Conservation (phyloP, 2,113 vertebrate genomes). For the Dipodomys merriami region DNA sequence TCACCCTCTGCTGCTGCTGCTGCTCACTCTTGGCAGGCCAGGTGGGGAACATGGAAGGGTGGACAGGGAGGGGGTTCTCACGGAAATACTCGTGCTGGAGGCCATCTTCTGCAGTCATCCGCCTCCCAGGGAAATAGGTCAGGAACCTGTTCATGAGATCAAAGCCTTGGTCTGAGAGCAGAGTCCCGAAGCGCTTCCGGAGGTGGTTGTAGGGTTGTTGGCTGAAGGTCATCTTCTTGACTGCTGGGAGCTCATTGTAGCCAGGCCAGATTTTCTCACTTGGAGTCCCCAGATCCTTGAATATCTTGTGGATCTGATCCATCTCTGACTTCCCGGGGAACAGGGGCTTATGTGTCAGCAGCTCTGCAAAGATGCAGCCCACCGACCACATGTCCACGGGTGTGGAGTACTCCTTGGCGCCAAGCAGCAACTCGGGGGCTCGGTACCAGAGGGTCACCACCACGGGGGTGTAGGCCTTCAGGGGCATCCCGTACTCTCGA, state of each 20-base stretch:
- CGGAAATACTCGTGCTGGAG: conserved; percentile 97
- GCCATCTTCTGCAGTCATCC: conserved; percentile 93
- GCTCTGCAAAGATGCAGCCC: no score
- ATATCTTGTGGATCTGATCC: conserved; percentile 99
- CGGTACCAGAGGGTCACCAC: no score
- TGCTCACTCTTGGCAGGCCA: conserved; percentile 83
- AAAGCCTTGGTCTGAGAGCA: no score
- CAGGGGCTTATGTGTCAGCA: no score
- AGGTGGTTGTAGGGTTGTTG: conserved; percentile 81
- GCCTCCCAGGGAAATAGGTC: conserved; percentile 94
- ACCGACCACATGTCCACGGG: no score
- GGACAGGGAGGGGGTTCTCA: conserved; percentile 94
- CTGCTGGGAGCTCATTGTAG: conserved; percentile 95
- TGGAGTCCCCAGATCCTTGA: conserved; percentile 98
- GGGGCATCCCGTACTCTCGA: no score
- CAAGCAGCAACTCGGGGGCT: no score
- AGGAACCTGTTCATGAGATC: conserved; percentile 94
- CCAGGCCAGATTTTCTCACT: conserved; percentile 99
- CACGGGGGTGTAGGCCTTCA: no score
- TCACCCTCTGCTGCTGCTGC: conserved; percentile 90
- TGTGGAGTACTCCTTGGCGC: no score
- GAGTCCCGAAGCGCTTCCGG: no score
- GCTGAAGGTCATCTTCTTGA: conserved; percentile 99
- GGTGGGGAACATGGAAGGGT: conserved; percentile 80
- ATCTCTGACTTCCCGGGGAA: conserved; percentile 99